Base-by-base conservation (phyloP, 2,797 vertebrate genomes). In the Lutjanus argentimaculatus region DNA sequence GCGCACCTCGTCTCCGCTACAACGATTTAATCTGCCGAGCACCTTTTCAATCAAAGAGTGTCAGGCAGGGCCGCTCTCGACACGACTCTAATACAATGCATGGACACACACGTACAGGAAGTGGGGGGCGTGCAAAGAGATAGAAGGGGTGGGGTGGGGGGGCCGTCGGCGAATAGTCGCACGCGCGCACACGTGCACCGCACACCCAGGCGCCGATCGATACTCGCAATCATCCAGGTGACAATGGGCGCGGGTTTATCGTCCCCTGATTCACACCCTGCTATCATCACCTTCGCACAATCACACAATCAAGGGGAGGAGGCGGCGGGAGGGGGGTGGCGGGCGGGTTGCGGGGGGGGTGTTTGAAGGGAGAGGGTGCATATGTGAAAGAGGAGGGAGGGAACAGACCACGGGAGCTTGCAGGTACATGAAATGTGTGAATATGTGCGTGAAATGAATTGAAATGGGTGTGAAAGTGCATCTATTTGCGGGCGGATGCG, bases 381-480 rank as follows among this genome's bases (percentile, higher is more conserved):
- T 51, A 82, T 83, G 82, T 83, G 89, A 82, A 66, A 66, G 85
- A 79, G 46, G 67, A 67, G 75, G 62, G 82, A 36, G 53, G 77
- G 83, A 57, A 43, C 51, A 7, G 81, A 79, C 75, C 63, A 67
- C 0, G n/a, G 72, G 73, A 61, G 80, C 85, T 88, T 68, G 85
- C 91, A 92, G 90, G 90, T 90, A 92, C 91, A 89, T 89, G 88
- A 92, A 91, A 90, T 92, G 89, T 92, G 93, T 94, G 93, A 92
- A 92, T 91, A 90, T 93, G 90, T 93, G 91, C 85, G 84, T 93
- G 93, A 93, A 93, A 94, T 93, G 90, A 91, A 94, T 94, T 92
- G 92, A 93, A 93, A 93, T 91, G 90, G 90, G 89, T 91, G 91
- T 92, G 91, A 94, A 93, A 92, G 91, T 93, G 92, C 91, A 93